Base-by-base conservation (phyloP, 1,140 invertebrate species). In the Dendrolimus kikuchii region DNA sequence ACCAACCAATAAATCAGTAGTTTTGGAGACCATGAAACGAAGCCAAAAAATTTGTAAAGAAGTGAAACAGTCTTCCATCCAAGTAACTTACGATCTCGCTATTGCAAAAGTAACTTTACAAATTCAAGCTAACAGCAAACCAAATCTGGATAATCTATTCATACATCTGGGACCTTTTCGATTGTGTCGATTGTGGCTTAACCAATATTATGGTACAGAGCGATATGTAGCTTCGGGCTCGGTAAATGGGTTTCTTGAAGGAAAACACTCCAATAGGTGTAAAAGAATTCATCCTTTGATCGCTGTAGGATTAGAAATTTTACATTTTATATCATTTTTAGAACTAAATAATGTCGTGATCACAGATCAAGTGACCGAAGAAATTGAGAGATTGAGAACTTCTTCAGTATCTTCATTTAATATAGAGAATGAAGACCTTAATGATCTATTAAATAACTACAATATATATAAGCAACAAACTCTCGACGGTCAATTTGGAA, bases 141-240 rank as follows among this genome's bases (percentile, higher is more conserved):
- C 72, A 5, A 49, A 5, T 41, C 86, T 74, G 64, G 51, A 84
- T 44, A 81, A 84, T 53, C 45, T 89, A 47, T 89, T 89, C 59
- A 86, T 89, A 40, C 76, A 88, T 59, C 56, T 88, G 7, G 88
- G 86, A 40, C 46, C 75, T 4, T 89, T 89, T 58, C 88, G 89
- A n/a, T n/a, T n/a, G n/a, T n/a, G n/a, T 58, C 45, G 68, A 80
- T 42, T 82, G 78, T 69, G 88, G 84, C 7, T 62, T 88, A 60
- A 58, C 76, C 2, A 64, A 78, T 44, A 60, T 89, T 0, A 70
- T 88, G 65, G 70, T 81, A 38, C 64, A 89, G 10, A 70, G 65
- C 48, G 64, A 71, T 49, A 60, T 89, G 5, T 89, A 5, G 85
- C 85, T 44, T 64, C 9, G 54, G 87, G 87, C 7, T 88, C 87